phyloP scores from a whole-genome alignment of 2,797 vertebrate genomes.

The Sebastes elongatus region DNA sequence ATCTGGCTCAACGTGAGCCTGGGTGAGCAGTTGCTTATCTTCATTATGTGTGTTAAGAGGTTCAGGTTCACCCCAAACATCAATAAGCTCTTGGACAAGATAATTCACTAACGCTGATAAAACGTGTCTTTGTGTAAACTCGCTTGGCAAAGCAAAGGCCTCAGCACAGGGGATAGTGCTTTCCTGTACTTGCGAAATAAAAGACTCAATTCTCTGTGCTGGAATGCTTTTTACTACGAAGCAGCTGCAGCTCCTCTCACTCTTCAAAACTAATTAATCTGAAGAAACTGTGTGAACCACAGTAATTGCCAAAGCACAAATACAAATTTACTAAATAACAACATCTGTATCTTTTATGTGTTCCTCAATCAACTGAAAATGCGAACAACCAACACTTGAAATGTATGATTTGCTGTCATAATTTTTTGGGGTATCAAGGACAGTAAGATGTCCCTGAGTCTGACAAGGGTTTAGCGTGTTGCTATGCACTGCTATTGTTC shows the following conservation, averaged over 20 bases:
- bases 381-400: neutral
- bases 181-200: neutral
- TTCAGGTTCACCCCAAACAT: neutral
- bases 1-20: neutral
- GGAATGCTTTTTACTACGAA: neutral
- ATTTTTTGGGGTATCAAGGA: neutral
- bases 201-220: neutral
- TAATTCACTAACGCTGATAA: neutral
- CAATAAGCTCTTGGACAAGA: neutral
- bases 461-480: neutral
- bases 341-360: neutral
- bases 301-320: too few species aligned
- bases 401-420: neutral
- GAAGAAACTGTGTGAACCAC: neutral
- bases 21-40: neutral
- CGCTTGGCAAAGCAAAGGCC: neutral
- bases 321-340: neutral
- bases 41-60: too few species aligned
- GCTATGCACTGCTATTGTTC: conserved; percentile 29
- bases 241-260: neutral
- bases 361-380: neutral
- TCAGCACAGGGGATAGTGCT: neutral
- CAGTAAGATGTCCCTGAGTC: neutral
- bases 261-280: neutral
- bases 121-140: neutral